Conservation (phyloP, 92 coral and sea anemone genomes). For the Paramuricea clavata region DNA sequence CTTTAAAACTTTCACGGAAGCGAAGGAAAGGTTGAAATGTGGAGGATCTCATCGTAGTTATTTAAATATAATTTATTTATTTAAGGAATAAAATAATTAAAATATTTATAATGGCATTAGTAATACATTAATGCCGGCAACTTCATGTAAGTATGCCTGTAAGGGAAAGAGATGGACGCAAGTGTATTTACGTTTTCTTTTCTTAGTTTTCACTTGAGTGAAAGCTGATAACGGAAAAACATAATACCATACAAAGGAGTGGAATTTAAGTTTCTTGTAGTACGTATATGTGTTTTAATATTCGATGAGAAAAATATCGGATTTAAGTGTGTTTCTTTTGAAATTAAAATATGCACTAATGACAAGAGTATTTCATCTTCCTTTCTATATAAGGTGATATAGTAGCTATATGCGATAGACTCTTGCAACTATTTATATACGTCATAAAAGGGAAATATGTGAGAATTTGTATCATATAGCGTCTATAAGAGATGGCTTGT, state of each 20-base stretch:
- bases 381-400: not conserved
- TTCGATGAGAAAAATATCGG: not conserved
- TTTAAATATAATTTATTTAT: conserved; percentile 42
- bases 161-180: not conserved
- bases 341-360: not conserved
- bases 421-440: not conserved
- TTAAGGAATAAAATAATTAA: not conserved
- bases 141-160: not conserved
- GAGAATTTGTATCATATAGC: not conserved
- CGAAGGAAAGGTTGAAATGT: not conserved
- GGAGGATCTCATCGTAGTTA: conserved; percentile 14
- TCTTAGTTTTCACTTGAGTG: no score
- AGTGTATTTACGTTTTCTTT: no score
- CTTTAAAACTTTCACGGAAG: not conserved
- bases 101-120: conserved; percentile 15
- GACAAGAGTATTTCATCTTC: not conserved
- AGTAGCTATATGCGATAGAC: not conserved
- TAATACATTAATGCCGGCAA: not conserved
- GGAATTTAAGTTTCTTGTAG: not conserved
- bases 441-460: not conserved
- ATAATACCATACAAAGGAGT: no score
- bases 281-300: not conserved
- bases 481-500: not conserved
- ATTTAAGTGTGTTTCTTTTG: not conserved
- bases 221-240: no score